Evolutionary conservation across 2,888 invertebrate genomes (phyloP).

Genomic region (Horisme vitalbata): DNA sequence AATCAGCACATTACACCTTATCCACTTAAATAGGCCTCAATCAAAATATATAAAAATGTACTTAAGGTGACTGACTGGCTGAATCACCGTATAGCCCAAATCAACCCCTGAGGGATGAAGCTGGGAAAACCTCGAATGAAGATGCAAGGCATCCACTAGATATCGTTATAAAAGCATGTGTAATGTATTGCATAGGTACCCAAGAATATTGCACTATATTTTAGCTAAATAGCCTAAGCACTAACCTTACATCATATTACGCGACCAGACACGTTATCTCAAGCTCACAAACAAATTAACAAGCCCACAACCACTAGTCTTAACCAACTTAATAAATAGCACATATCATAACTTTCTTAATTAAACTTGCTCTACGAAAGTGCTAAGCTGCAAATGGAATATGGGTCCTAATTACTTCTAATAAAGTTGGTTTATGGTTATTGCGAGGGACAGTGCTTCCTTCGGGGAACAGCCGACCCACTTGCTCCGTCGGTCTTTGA

Average conservation of each 20-base stretch:
- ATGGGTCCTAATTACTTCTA: conserved; percentile 25
- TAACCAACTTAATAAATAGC: conserved; percentile 30
- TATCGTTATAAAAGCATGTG: too few species aligned
- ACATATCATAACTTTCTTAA: conserved; percentile 44
- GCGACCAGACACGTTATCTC: conserved; percentile 11
- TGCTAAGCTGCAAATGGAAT: conserved; percentile 26
- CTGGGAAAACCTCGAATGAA: too few species aligned
- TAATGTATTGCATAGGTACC: too few species aligned
- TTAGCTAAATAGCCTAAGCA: too few species aligned
- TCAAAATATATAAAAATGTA: too few species aligned
- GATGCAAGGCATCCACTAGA: too few species aligned
- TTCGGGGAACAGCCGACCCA: conserved; percentile 39
- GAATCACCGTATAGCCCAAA: too few species aligned
- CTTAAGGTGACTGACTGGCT: too few species aligned
- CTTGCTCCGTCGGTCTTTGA: conserved; percentile 39
- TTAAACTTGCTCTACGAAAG: conserved; percentile 36
- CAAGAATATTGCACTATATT: too few species aligned
- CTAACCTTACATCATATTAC: neutral
- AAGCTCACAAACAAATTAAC: conserved; percentile 25
- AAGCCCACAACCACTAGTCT: conserved; percentile 26
- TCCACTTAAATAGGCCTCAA: too few species aligned
- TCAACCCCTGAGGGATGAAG: too few species aligned
- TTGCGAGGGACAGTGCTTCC: conserved; percentile 35
- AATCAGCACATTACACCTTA: too few species aligned
- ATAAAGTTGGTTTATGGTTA: conserved; percentile 25